A percentile compares a stretch with the other conserved stretches of the same genome.
phyloP scores from a whole-genome alignment of 1,140 invertebrate genomes.

The Centruroides vittatus region DNA sequence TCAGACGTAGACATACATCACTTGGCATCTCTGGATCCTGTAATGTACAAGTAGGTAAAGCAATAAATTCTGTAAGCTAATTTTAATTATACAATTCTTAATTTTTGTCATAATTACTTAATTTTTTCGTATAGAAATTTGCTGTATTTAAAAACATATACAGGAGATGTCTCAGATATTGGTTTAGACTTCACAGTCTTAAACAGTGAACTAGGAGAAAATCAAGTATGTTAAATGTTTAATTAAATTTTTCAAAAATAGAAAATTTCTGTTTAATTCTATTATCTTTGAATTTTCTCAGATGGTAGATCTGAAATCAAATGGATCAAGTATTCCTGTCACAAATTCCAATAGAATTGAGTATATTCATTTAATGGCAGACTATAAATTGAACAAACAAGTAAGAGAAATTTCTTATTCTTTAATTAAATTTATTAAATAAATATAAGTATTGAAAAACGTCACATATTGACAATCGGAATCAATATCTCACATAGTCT shows the following conservation, averaged over 20 bases:
- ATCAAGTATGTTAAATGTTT: constrained; percentile 37
- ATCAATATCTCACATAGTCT: no score
- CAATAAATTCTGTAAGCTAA: no score
- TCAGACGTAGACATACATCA: constrained; percentile 74
- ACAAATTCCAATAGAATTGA: constrained; percentile 85
- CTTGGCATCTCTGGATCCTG: constrained; percentile 79
- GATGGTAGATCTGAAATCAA: constrained; percentile 63
- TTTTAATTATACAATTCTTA: no score
- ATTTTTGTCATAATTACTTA: no score
- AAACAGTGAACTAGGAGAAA: constrained; percentile 78
- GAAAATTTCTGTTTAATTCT: no score
- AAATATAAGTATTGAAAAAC: no score
- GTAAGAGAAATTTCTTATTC: neutral
- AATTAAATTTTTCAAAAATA: no score
- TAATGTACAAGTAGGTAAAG: constrained; percentile 48
- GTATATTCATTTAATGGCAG: constrained; percentile 90
- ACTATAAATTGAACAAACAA: constrained; percentile 89
- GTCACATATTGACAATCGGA: no score
- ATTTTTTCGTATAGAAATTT: constrained; percentile 46
- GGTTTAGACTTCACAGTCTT: constrained; percentile 85
- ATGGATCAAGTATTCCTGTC: constrained; percentile 75
- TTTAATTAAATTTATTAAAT: no score
- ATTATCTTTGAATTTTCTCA: no score
- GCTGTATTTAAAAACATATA: constrained; percentile 55
- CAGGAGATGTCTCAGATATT: constrained; percentile 36